These are phyloP conservation scores for Eurosta solidaginis DNA, from an alignment of 1,140 invertebrate genomes.

Conservation along the genomic window DNA sequence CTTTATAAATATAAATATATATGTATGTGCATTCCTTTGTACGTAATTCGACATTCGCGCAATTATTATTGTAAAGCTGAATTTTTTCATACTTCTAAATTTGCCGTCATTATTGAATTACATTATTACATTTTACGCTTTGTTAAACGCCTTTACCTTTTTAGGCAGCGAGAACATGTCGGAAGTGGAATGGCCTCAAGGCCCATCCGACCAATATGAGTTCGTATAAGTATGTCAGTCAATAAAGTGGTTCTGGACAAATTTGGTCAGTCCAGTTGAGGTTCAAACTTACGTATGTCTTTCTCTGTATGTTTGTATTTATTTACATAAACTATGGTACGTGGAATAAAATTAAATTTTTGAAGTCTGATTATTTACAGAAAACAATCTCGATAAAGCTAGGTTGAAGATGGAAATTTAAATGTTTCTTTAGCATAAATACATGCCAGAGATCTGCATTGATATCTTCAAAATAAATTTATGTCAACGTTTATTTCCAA, in stretches of 20 bases:
- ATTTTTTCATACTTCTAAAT: background rate
- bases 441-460: too few species aligned
- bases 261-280: background rate
- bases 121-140: constrained; percentile 5
- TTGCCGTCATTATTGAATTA: background rate
- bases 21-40: background rate
- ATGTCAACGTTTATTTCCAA: too few species aligned
- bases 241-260: background rate
- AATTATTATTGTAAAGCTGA: background rate
- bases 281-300: background rate
- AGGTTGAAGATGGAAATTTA: too few species aligned
- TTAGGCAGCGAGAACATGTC: background rate
- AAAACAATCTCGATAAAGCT: too few species aligned
- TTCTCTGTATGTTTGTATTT: background rate
- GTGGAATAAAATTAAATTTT: too few species aligned
- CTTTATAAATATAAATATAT: background rate
- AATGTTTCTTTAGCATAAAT: too few species aligned
- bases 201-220: background rate
- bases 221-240: constrained; percentile 14
- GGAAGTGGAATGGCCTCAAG: constrained; percentile 8
- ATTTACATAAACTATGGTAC: too few species aligned
- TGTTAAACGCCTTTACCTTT: constrained; percentile 9
- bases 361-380: too few species aligned
- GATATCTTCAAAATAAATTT: too few species aligned
- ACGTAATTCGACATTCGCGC: background rate